These are phyloP conservation scores for Euglossa dilemma DNA, from an alignment of 1,140 invertebrate species.

Conservation along the genomic window DNA sequence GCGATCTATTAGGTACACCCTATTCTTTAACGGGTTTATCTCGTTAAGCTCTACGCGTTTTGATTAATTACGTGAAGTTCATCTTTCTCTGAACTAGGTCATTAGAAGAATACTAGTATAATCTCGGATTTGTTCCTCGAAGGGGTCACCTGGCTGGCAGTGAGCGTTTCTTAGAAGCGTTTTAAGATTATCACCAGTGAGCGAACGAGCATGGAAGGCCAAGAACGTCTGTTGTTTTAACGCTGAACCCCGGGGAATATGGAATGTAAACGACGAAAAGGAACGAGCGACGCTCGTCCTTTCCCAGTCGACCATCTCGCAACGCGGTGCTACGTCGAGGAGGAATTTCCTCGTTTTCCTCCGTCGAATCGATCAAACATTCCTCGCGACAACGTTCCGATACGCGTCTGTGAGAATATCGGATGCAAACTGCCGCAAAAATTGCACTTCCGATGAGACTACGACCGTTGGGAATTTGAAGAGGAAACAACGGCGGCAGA, in stretches of 20 bases:
- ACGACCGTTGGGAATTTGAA: neutral
- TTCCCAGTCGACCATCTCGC: neutral
- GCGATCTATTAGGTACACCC: neutral
- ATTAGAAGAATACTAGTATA: neutral
- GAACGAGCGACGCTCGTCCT: conserved; percentile 23
- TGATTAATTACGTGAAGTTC: neutral
- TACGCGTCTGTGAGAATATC: neutral
- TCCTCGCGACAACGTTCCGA: neutral
- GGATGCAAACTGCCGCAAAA: neutral
- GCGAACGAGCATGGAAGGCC: conserved; percentile 27
- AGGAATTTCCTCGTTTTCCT: neutral
- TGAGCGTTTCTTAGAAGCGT: conserved; percentile 43
- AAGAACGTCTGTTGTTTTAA: conserved; percentile 17
- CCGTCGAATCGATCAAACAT: conserved; percentile 3
- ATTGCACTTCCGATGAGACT: no score
- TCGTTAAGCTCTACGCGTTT: conserved; percentile 13
- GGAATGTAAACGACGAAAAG: conserved; percentile 47
- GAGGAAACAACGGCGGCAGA: neutral
- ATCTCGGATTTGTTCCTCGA: neutral
- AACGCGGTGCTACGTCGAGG: conserved; percentile 17
- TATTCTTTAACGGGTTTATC: neutral
- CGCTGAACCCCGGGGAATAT: conserved; percentile 42
- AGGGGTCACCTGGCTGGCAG: conserved; percentile 45
- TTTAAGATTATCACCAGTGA: conserved; percentile 1
- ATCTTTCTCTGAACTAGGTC: no score